These are phyloP conservation scores for Mastigias papua DNA, from an alignment of 30 jellyfish, hydroid and myxozoan genomes.

Conservation along the genomic window DNA sequence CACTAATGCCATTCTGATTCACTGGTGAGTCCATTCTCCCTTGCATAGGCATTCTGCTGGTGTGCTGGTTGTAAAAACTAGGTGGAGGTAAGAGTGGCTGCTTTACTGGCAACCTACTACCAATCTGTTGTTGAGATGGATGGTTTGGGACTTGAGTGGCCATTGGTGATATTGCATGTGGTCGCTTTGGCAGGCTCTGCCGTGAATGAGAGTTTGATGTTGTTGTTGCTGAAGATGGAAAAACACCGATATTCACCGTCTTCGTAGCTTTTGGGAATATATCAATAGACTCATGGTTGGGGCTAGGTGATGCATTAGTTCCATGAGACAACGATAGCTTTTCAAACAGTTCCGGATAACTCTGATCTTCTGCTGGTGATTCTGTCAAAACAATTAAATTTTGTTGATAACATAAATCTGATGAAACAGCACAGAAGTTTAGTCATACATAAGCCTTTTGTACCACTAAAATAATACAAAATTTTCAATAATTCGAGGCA, in stretches of 20 bases:
- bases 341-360: slow-evolving; percentile 61
- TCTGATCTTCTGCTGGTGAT: slow-evolving; percentile 58
- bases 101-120: slow-evolving; percentile 18
- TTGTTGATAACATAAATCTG: neutral
- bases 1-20: slow-evolving; percentile 11
- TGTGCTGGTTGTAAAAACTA: slow-evolving; percentile 48
- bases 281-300: slow-evolving; percentile 5
- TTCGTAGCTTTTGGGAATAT: slow-evolving; percentile 49
- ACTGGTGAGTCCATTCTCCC: slow-evolving; percentile 39
- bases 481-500: too few relatives aligned
- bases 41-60: slow-evolving; percentile 37
- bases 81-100: slow-evolving; percentile 44
- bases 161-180: slow-evolving; percentile 50
- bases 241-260: slow-evolving; percentile 52
- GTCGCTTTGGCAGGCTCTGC: slow-evolving; percentile 35
- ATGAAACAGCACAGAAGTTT: neutral
- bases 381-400: slow-evolving; percentile 23
- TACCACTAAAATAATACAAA: too few relatives aligned
- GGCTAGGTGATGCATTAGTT: slow-evolving; percentile 1
- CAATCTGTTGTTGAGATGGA: slow-evolving; percentile 58
- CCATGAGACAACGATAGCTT: slow-evolving; percentile 19
- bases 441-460: too few relatives aligned
- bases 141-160: slow-evolving; percentile 51
- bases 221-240: slow-evolving; percentile 64
- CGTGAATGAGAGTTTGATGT: slow-evolving; percentile 37